Evolutionary conservation across 2,113 vertebrate genomes (phyloP).

Genomic region (Menidia beryllina): DNA sequence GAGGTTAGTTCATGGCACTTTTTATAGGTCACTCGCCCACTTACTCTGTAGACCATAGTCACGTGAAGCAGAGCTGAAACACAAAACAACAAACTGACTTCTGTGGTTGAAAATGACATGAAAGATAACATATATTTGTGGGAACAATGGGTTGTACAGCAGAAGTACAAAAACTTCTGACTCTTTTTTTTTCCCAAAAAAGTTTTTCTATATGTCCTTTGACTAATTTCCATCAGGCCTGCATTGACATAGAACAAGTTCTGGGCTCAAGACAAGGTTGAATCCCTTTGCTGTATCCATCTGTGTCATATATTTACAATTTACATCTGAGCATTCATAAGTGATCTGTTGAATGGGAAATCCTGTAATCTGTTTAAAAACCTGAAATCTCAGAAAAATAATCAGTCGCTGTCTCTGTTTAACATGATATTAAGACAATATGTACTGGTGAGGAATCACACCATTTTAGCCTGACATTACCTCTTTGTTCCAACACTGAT

Average conservation of each 20-base stretch:
- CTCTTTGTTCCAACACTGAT: neutral
- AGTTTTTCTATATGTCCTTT: conserved; percentile 15
- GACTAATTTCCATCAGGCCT: conserved; percentile 1
- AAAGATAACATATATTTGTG: conserved; percentile 17
- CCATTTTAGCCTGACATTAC: neutral
- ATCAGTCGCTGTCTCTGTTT: conserved; percentile 9
- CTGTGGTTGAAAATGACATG: conserved; percentile 16
- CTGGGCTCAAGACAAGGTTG: neutral
- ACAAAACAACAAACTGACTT: conserved; percentile 28
- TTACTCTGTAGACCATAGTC: conserved; percentile 5
- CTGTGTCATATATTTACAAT: neutral
- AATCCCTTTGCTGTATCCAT: neutral
- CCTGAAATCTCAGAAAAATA: conserved; percentile 23
- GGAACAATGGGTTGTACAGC: conserved; percentile 14
- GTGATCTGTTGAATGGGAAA: conserved; percentile 10
- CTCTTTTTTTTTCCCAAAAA: conserved; percentile 19
- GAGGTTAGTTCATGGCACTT: conserved; percentile 7
- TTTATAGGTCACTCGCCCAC: neutral
- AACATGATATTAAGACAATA: neutral
- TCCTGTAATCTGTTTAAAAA: conserved; percentile 13
- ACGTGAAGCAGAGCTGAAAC: conserved; percentile 33
- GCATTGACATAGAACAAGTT: neutral
- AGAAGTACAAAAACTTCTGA: conserved; percentile 49
- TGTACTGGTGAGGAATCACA: conserved; percentile 3
- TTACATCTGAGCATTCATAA: conserved; percentile 2